Evolutionary conservation across 1,140 invertebrate species (phyloP).

Genomic region (Drosophila neocordata): DNA sequence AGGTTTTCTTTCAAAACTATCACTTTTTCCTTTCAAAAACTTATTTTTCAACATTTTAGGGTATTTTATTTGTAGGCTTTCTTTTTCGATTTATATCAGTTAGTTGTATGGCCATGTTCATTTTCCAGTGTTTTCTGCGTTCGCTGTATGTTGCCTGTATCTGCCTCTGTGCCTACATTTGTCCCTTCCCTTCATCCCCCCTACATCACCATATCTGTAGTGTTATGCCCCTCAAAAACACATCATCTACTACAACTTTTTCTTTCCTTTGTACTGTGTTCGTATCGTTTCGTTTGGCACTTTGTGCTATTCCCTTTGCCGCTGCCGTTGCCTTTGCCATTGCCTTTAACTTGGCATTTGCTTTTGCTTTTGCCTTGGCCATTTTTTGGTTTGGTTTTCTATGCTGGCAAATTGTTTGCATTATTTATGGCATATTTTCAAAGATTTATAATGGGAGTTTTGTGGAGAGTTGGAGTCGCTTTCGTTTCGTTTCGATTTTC

Average conservation of each 20-base stretch:
- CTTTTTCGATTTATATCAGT: not conserved
- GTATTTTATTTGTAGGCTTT: not conserved
- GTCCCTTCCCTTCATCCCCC: not conserved
- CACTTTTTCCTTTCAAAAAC: too few species aligned
- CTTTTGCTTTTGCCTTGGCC: not conserved
- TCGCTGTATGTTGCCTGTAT: constrained; percentile 7
- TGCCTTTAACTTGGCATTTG: not conserved
- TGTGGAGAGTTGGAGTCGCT: constrained; percentile 40
- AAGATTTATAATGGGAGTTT: constrained; percentile 70
- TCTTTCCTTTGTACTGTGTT: constrained; percentile 1
- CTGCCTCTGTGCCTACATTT: not conserved
- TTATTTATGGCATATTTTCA: constrained; percentile 78
- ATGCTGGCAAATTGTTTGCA: constrained; percentile 55
- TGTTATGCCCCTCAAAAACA: not conserved
- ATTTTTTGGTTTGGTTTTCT: constrained; percentile 52
- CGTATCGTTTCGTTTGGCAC: constrained; percentile 8
- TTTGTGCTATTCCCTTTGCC: constrained; percentile 11
- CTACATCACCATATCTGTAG: not conserved
- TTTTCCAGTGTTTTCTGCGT: constrained; percentile 8
- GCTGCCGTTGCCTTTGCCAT: constrained; percentile 1
- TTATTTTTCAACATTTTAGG: too few species aligned
- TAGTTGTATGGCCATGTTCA: not conserved
- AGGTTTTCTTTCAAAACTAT: too few species aligned
- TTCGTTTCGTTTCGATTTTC: constrained; percentile 30
- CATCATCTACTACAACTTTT: not conserved